Conservation (phyloP, 1,140 invertebrate genomes). For the Aplysia californica region DNA sequence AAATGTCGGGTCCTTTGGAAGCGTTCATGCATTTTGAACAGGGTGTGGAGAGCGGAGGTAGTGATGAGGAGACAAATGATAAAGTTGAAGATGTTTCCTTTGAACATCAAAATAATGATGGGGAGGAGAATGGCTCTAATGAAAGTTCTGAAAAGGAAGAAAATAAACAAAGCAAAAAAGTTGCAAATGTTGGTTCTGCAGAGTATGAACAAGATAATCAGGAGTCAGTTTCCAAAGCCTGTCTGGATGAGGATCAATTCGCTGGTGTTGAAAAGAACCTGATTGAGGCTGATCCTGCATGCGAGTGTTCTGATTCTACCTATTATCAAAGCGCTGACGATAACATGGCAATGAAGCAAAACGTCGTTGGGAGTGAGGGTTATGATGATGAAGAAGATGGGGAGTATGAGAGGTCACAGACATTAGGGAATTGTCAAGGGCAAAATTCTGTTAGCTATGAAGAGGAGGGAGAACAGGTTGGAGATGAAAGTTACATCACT, state of each 20-base stretch:
- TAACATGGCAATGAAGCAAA: background rate
- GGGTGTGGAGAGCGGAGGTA: background rate
- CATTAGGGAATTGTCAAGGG: no score
- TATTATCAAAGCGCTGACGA: background rate
- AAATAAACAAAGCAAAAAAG: background rate
- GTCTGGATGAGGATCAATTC: no score
- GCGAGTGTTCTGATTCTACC: no score
- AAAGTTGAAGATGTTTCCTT: no score
- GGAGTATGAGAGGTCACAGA: no score
- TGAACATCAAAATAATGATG: no score
- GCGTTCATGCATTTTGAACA: background rate
- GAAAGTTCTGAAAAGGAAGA: background rate
- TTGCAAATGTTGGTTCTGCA: no score
- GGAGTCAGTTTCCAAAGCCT: background rate
- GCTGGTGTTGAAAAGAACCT: no score
- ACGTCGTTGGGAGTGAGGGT: background rate
- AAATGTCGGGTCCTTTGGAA: no score
- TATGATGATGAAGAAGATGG: background rate
- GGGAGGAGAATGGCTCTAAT: background rate
- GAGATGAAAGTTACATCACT: background rate
- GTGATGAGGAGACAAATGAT: background rate
- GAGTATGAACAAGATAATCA: background rate
- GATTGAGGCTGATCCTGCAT: no score
- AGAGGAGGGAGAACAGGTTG: background rate
- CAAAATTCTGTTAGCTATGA: no score